These are phyloP conservation scores for Halictus ligatus DNA, from an alignment of 2,888 invertebrate species.

Conservation along the genomic window DNA sequence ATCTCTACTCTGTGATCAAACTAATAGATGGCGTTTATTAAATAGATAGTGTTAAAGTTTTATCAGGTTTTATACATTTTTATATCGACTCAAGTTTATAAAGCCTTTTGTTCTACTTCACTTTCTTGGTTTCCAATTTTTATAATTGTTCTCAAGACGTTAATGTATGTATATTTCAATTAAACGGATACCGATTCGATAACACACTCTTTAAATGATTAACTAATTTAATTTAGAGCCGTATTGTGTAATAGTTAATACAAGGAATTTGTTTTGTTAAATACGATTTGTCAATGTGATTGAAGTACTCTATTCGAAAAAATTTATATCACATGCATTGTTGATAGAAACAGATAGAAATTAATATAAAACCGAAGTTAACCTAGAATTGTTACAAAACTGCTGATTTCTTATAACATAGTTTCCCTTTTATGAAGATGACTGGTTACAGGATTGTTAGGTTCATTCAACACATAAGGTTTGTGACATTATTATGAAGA, in stretches of 20 bases:
- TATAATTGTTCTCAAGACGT: background rate
- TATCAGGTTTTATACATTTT: conserved; percentile 9
- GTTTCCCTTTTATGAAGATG: conserved; percentile 56
- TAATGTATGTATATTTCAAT: background rate
- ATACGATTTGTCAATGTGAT: background rate
- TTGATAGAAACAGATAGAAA: conserved; percentile 32
- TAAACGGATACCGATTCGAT: background rate
- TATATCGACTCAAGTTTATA: background rate
- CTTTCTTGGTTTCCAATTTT: conserved; percentile 28
- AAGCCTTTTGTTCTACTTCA: conserved; percentile 24
- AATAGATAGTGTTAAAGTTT: background rate
- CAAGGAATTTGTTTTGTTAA: background rate
- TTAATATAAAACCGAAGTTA: conserved; percentile 12
- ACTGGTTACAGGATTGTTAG: conserved; percentile 60
- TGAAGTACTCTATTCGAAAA: background rate
- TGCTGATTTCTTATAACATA: background rate
- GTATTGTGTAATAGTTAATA: background rate
- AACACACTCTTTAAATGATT: background rate
- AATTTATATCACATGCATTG: background rate
- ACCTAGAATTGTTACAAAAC: conserved; percentile 30
- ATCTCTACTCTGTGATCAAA: background rate
- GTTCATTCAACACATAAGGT: conserved; percentile 51
- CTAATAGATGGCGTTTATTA: conserved; percentile 31
- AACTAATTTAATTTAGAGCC: background rate
- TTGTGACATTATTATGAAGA: conserved; percentile 28